A percentile compares a stretch with the other conserved stretches of the same genome.
phyloP scores from a whole-genome alignment of 1,140 invertebrate genomes.

The Camponotus floridanus region DNA sequence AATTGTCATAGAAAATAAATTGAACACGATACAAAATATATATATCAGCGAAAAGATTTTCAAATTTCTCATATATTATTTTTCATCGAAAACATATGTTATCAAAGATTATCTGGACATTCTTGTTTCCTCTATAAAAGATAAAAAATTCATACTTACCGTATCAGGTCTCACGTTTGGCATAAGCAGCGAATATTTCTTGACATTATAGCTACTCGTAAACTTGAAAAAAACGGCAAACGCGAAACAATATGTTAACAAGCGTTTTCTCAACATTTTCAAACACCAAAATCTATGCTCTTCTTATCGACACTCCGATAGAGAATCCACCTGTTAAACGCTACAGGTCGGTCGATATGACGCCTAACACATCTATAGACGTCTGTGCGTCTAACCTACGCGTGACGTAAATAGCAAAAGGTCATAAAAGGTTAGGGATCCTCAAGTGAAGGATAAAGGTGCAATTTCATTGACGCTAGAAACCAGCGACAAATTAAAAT shows the following conservation, averaged over 20 bases:
- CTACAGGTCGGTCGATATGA: constrained; percentile 68
- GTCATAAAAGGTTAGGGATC: too few species aligned
- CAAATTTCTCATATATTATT: background rate
- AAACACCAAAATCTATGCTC: background rate
- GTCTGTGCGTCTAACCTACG: too few species aligned
- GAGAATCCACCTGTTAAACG: constrained; percentile 52
- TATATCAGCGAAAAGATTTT: background rate
- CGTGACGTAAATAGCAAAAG: constrained; percentile 54
- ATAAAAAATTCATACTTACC: constrained; percentile 85
- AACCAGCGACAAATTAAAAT: too few species aligned
- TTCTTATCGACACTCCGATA: background rate
- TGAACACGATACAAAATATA: background rate
- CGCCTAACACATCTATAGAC: background rate
- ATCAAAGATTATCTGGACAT: background rate
- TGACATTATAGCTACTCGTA: constrained; percentile 68
- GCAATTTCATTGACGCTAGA: too few species aligned
- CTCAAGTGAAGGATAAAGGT: too few species aligned
- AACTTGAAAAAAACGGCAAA: constrained; percentile 71
- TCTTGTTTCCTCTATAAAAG: background rate
- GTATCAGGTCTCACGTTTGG: constrained; percentile 90
- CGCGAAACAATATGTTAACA: constrained; percentile 34
- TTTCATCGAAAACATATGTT: background rate
- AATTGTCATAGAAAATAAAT: background rate
- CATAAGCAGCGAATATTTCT: constrained; percentile 90
- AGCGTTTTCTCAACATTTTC: constrained; percentile 51